phyloP scores from a whole-genome alignment of 2,113 vertebrate genomes.

The Cichladusa arquata region DNA sequence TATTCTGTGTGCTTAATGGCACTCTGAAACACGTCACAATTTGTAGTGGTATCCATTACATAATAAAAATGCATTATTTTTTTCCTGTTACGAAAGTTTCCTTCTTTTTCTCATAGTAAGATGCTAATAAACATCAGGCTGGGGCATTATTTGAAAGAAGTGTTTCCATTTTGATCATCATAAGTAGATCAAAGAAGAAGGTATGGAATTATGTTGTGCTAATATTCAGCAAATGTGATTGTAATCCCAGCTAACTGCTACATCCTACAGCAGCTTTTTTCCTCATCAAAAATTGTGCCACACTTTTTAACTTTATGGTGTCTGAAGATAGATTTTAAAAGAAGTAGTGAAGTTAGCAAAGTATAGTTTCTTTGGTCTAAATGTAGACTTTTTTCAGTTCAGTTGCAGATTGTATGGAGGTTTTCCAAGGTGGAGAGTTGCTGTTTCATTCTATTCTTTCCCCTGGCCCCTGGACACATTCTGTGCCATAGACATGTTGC shows the following conservation, averaged over 20 bases:
- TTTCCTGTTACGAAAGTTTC: neutral
- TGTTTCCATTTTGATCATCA: neutral
- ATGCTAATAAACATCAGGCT: neutral
- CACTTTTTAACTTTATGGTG: neutral
- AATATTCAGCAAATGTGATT: neutral
- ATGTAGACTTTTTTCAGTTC: neutral
- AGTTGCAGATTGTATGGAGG: neutral
- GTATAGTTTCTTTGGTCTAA: neutral
- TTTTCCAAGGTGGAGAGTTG: neutral
- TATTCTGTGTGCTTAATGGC: neutral
- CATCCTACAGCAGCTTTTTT: neutral
- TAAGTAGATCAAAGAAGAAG: neutral
- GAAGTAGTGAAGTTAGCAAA: neutral
- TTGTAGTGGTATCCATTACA: neutral
- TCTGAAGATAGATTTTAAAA: neutral
- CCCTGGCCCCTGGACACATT: neutral
- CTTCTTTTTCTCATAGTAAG: neutral
- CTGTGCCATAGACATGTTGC: neutral
- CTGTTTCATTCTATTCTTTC: neutral
- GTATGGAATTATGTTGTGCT: neutral
- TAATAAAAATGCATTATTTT: neutral
- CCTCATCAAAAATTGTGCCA: neutral
- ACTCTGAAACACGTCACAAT: neutral
- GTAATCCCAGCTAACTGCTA: neutral
- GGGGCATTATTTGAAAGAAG: neutral